Evolutionary conservation across 2,888 invertebrate genomes (phyloP), one percentile per base, ranked within the genome.

Genomic region (Chironomus tentans): DNA sequence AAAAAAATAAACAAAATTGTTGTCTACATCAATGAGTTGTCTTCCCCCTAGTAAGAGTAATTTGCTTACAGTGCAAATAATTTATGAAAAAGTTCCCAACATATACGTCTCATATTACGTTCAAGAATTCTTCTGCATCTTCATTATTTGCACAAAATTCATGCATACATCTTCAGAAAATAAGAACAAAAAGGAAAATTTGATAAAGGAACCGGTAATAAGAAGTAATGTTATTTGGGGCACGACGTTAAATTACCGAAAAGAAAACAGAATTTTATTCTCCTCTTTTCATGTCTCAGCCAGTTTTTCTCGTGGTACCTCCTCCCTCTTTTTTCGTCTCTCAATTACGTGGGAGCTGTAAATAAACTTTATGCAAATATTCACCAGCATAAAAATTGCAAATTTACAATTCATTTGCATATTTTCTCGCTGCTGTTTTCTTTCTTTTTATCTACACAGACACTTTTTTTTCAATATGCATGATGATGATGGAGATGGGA

Each of bases 381-480:
- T 10, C 48, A 56, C 71, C 56, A 71, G 24, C 71, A 71, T 71
- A 71, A 71, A 56, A 71, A 71, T 56, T 71, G 71, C 71, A 71
- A 56, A 71, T 71, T 71, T 71, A 71, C 18, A 71, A 50, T 71
- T 48, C 71, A 71, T 71, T 71, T 71, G 56, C 71, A 71, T 71
- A 71, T 71, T 71, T 71, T 71, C 46, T 70, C 68, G 28, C 69
- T 50, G 13, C 50, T 50, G 50, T 50, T 15, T 28, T 28, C 28
- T n/a, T 28, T 38, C 7, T 18, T 56, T 56, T 56, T 56, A 38
- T 38, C 38, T 15, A 15, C 15, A n/a, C 56, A 56, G 3, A 18
- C 7, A 2, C 10, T 38, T 15, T 56, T 56, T 50, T 50, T 56
- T 56, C 56, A 56, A 56, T 56, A 56, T 56, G 56, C 56, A 56